phyloP scores from a whole-genome alignment of 2,113 vertebrate genomes.

The Solea solea region DNA sequence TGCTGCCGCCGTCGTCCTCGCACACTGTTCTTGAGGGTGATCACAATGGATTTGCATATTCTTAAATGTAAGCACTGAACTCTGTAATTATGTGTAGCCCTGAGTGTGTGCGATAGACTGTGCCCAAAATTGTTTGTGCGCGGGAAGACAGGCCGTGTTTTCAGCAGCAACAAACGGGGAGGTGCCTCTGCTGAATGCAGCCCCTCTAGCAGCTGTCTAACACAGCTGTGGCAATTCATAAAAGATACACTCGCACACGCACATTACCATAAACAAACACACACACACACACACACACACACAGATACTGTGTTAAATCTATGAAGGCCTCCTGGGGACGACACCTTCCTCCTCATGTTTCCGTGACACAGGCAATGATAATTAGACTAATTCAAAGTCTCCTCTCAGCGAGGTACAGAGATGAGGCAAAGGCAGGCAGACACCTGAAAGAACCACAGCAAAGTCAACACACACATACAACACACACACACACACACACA shows the following conservation, averaged over 20 bases:
- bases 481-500: constrained; percentile 7
- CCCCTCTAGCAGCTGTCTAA: constrained; percentile 74
- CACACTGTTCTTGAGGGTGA: constrained; percentile 52
- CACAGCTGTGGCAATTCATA: constrained; percentile 76
- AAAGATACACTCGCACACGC: constrained; percentile 50
- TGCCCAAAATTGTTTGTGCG: constrained; percentile 56
- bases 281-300: constrained; percentile 21
- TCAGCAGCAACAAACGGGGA: constrained; percentile 49
- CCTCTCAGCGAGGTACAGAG: constrained; percentile 56
- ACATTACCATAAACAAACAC: constrained; percentile 39
- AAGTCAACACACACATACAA: constrained; percentile 17
- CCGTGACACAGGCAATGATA: constrained; percentile 70
- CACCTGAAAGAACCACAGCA: constrained; percentile 24
- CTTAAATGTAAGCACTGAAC: constrained; percentile 72
- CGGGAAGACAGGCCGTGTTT: constrained; percentile 49
- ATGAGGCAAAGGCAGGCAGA: constrained; percentile 54
- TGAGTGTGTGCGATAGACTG: constrained; percentile 55
- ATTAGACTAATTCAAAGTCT: constrained; percentile 77
- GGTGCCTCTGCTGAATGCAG: constrained; percentile 47
- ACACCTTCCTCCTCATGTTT: constrained; percentile 73
- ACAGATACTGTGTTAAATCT: constrained; percentile 27
- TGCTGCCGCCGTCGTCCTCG: constrained; percentile 35
- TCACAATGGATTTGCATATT: constrained; percentile 68
- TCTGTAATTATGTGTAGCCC: constrained; percentile 67
- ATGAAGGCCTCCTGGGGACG: constrained; percentile 55